Evolutionary conservation across 2,113 vertebrate genomes (phyloP).

Genomic region (Ursus arctos): DNA sequence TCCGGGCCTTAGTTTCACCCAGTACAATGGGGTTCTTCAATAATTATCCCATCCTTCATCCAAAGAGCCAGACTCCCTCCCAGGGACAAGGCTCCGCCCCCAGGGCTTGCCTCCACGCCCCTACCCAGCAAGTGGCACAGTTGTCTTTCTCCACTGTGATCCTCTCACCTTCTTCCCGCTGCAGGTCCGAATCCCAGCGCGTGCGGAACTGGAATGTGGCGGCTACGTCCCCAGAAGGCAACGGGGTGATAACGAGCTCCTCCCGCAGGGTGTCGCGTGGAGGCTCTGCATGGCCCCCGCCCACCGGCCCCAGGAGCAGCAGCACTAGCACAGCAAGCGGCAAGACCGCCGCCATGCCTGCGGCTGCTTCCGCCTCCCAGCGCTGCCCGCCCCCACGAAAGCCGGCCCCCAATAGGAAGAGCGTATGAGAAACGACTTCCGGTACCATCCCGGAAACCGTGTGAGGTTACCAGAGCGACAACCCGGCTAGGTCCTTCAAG

Average conservation of each 20-base stretch:
- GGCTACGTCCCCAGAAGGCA: conserved; percentile 95
- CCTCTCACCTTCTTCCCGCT: conserved; percentile 88
- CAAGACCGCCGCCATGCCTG: conserved; percentile 1
- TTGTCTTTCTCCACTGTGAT: neutral
- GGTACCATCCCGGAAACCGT: neutral
- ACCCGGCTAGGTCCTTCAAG: rapidly evolving
- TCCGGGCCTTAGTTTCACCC: neutral
- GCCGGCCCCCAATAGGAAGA: conserved; percentile 26
- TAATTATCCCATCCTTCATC: neutral
- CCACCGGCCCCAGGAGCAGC: neutral
- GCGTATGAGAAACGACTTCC: neutral
- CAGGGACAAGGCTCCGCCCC: neutral
- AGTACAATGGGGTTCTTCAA: neutral
- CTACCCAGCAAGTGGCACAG: neutral
- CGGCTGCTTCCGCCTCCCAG: conserved; percentile 74
- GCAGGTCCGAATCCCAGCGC: conserved; percentile 92
- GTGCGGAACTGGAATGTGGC: conserved; percentile 97
- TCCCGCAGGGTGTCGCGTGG: conserved; percentile 89
- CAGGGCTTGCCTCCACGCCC: neutral
- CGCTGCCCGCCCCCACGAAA: neutral
- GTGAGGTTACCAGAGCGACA: rapidly evolving
- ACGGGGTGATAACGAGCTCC: conserved; percentile 94
- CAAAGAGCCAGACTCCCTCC: neutral
- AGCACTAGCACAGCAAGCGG: rapidly evolving
- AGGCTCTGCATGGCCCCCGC: neutral